Evolutionary conservation across 2,113 vertebrate genomes (phyloP).

Genomic region (Corythaeola cristata): DNA sequence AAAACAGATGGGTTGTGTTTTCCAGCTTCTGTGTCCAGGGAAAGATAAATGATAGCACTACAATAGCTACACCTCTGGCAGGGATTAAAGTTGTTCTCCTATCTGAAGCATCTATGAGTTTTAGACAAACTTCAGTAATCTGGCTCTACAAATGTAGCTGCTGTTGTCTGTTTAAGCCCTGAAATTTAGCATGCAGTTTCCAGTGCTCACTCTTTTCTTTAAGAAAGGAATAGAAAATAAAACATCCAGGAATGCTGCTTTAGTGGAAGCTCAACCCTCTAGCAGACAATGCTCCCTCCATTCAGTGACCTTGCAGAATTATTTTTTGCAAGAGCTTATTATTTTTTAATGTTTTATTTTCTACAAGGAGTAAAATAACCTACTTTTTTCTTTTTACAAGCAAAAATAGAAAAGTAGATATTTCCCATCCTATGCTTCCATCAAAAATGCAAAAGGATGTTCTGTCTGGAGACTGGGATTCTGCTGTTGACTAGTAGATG

Average conservation of each 20-base stretch:
- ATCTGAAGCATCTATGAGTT: not conserved
- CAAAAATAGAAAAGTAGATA: not conserved
- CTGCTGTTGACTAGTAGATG: constrained; percentile 32
- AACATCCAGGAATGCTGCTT: not conserved
- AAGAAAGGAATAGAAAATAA: not conserved
- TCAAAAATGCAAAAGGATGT: not conserved
- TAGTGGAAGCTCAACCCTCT: not conserved
- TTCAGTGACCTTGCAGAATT: not conserved
- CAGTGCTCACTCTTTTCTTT: not conserved
- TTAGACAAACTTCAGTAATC: not conserved
- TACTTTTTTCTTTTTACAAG: not conserved
- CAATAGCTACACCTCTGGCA: not conserved
- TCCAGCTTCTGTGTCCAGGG: not conserved
- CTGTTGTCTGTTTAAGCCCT: not conserved
- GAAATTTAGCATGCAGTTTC: not conserved
- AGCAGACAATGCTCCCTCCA: not conserved
- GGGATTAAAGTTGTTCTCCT: not conserved
- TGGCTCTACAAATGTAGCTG: not conserved
- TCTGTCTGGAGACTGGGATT: constrained; percentile 5
- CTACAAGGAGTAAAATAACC: not conserved
- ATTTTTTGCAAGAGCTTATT: not conserved
- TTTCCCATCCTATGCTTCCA: not conserved
- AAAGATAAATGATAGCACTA: not conserved
- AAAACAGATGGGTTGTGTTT: not conserved
- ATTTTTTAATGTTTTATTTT: not conserved